Evolutionary conservation across 1,140 invertebrate genomes (phyloP).

Genomic region (Diorhabda sublineata): DNA sequence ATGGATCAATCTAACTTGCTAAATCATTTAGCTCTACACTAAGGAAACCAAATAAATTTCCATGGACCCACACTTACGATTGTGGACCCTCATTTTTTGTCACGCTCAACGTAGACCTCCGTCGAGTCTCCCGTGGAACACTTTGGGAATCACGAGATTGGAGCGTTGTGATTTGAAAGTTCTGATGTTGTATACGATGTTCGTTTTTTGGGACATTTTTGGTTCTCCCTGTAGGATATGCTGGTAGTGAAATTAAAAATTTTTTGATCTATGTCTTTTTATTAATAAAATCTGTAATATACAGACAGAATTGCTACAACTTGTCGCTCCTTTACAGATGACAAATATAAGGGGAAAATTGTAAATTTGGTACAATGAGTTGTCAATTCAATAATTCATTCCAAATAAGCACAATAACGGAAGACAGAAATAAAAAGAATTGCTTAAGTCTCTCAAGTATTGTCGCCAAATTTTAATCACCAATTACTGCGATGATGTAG

Average conservation of each 20-base stretch:
- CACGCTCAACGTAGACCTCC: too few species aligned
- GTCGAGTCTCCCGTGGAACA: too few species aligned
- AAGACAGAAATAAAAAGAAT: conserved; percentile 9
- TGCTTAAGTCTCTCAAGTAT: background rate
- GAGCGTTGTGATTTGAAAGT: too few species aligned
- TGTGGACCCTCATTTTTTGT: too few species aligned
- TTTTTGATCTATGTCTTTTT: conserved; percentile 3
- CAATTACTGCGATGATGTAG: background rate
- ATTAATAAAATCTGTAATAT: conserved; percentile 23
- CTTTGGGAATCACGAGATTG: too few species aligned
- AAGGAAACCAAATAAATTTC: too few species aligned
- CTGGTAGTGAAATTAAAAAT: background rate
- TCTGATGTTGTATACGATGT: too few species aligned
- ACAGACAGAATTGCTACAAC: conserved; percentile 15
- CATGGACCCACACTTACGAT: too few species aligned
- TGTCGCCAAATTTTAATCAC: conserved; percentile 1
- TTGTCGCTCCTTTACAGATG: conserved; percentile 8
- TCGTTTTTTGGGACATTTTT: too few species aligned
- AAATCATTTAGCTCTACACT: too few species aligned
- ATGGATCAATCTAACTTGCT: too few species aligned
- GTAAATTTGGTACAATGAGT: background rate
- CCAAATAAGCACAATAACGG: conserved; percentile 11
- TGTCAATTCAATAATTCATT: background rate
- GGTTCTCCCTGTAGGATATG: too few species aligned
- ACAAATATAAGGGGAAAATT: conserved; percentile 14